Base-by-base conservation (phyloP, 2,888 invertebrate genomes). In the Mesorhabditis sp. region DNA sequence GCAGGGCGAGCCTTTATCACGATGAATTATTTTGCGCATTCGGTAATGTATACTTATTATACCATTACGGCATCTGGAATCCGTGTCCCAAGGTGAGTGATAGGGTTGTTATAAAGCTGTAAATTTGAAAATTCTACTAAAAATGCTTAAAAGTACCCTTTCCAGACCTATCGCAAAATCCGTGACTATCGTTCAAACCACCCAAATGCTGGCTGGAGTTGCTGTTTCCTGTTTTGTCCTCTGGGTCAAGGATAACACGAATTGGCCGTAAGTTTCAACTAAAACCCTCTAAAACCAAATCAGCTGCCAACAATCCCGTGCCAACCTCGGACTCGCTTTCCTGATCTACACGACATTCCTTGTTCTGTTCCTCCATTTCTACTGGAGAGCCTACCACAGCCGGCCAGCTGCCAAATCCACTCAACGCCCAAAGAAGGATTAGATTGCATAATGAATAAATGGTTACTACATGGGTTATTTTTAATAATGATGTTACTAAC, bases 31-130 rank as follows among this genome's bases (percentile, higher is more conserved):
- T 80, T 86, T 4, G 88, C 88, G 4, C 88, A 88, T 78, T 86
- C 88, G 4, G 82, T 88, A 66, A 89, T 88, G 88, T 88, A 88
- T 80, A 82, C 86, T 0, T 88, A 88, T 79, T 89, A 88, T 80
- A 85, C 87, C 45, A 74, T 88, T 13, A 75, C 86, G 62, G 88
- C 88, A 3, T 77, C n/a, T 10, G 58, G 58, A 10, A 50, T 50
- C n/a, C 7, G n/a, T 13, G 58, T 50, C n/a, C 58, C 58, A 13
- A 10, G 58, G 58, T 50, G 7, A 13, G 58, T 13, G n/a, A 50
- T 50, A 13, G n/a, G 58, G n/a, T n/a, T 13, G n/a, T 13, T 13
- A 50, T 50, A 50, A n/a, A 10, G n/a, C 58, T 50, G 2, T 50
- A n/a, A n/a, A 50, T 13, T 50, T 50, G 58, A 50, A 50, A 28